These are phyloP conservation scores for Helicoverpa zea DNA, from an alignment of 1,140 invertebrate species.

Conservation along the genomic window DNA sequence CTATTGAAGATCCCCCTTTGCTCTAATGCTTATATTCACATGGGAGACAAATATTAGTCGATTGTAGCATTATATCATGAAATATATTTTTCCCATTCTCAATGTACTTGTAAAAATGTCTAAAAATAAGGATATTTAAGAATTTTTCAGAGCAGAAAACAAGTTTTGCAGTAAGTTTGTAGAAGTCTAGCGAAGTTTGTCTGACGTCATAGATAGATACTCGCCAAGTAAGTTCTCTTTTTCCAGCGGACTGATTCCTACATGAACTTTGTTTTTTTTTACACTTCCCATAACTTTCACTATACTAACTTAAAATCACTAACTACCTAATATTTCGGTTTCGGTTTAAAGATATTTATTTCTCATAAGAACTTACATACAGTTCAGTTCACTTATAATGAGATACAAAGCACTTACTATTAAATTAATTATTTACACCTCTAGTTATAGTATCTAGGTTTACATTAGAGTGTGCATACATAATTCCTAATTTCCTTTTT, in stretches of 20 bases:
- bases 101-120: background rate
- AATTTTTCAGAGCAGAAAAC: constrained; percentile 19
- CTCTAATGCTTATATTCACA: no score
- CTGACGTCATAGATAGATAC: constrained; percentile 17
- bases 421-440: no score
- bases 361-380: no score
- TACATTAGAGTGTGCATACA: no score
- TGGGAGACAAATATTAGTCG: no score
- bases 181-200: background rate
- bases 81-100: background rate
- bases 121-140: background rate
- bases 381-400: no score
- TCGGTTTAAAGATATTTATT: no score
- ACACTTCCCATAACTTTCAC: background rate
- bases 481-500: no score
- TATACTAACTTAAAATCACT: background rate
- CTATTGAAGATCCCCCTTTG: no score
- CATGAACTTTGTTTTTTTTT: constrained; percentile 21
- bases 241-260: constrained; percentile 22
- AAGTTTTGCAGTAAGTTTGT: constrained; percentile 5
- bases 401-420: no score
- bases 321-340: no score
- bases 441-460: no score
- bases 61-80: background rate
- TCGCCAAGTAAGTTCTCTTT: constrained; percentile 2